Base-by-base conservation (phyloP, 2,888 invertebrate species). In the Hedya salicella region DNA sequence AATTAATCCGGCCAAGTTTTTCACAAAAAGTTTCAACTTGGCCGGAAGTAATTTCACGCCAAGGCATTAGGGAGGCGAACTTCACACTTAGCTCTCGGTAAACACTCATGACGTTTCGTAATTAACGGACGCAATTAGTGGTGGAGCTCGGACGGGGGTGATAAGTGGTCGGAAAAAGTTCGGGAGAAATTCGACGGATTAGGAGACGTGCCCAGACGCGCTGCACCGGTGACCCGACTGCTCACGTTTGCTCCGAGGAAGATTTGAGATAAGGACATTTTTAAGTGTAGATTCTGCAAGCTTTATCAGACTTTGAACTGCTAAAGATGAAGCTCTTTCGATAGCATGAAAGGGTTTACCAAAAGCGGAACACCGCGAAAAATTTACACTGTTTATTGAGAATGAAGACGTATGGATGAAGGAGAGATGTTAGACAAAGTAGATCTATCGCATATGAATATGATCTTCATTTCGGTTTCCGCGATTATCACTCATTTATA, bases 101-200 rank as follows among this genome's bases (percentile, higher is more conserved):
- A 92, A 92, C 92, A 92, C 92, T 92, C 91, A 92, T 91, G 92
- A 92, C 92, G 92, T 91, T 90, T 90, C 90, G 87, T 92, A 92
- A 92, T 92, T 92, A 92, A 91, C 91, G 91, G 88, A 91, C 92
- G 91, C 92, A 92, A 92, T 92, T 92, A 92, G 92, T 83, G 92
- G 92, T 85, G 83, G 86, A 80, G 86, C 85, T 82, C 85, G 74
- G 77, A 70, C 73, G 69, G 80, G 79, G 85, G 85, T 84, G 86
- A 86, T 89, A 89, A 89, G 91, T 89, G 90, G 89, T 83, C 85
- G 89, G 88, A 89, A 89, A 89, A 91, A 88, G 84, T 89, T 89
- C 73, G 84, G 80, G 83, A 87, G 83, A 88, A 91, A 89, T 88
- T 91, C 88, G 88, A 88, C 61, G 66, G 66, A 66, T 66, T 66